Conservation (phyloP, 2,888 invertebrate genomes). For the Geotrupes spiniger region DNA sequence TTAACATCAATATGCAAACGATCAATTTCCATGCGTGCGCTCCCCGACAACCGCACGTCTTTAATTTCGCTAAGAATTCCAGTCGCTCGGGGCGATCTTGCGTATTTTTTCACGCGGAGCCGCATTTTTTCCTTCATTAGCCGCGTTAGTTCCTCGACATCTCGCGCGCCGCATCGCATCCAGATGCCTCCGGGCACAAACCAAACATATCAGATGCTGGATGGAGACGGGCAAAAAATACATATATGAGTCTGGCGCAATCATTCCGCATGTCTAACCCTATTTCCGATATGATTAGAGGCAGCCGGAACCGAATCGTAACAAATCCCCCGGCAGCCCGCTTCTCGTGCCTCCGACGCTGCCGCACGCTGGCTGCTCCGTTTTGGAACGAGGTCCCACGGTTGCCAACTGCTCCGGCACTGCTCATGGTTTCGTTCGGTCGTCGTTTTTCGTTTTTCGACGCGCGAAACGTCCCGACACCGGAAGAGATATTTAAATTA, state of each 20-base stretch:
- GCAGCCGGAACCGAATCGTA: constrained; percentile 42
- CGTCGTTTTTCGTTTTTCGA: neutral
- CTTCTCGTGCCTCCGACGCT: constrained; percentile 7
- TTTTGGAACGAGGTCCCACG: constrained; percentile 7
- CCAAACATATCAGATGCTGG: constrained; percentile 20
- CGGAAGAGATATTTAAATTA: no score
- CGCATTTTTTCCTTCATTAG: neutral
- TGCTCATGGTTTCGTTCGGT: constrained; percentile 17
- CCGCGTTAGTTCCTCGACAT: neutral
- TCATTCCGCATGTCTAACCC: constrained; percentile 50
- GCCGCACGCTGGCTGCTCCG: constrained; percentile 6
- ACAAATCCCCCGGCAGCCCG: constrained; percentile 39
- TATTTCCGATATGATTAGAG: constrained; percentile 49
- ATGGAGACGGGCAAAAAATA: constrained; percentile 20
- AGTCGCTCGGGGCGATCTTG: no score
- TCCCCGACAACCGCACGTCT: no score
- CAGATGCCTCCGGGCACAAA: constrained; percentile 11
- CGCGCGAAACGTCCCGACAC: neutral
- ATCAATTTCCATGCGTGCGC: no score
- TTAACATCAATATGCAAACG: no score
- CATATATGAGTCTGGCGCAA: constrained; percentile 38
- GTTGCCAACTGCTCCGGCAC: constrained; percentile 17
- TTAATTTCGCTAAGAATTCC: no score
- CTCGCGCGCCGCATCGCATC: constrained; percentile 4
- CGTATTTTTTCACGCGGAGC: no score